Evolutionary conservation across 2,888 invertebrate species (phyloP), one percentile per base, ranked within the genome.

Genomic region (Mesorhabditis belari): DNA sequence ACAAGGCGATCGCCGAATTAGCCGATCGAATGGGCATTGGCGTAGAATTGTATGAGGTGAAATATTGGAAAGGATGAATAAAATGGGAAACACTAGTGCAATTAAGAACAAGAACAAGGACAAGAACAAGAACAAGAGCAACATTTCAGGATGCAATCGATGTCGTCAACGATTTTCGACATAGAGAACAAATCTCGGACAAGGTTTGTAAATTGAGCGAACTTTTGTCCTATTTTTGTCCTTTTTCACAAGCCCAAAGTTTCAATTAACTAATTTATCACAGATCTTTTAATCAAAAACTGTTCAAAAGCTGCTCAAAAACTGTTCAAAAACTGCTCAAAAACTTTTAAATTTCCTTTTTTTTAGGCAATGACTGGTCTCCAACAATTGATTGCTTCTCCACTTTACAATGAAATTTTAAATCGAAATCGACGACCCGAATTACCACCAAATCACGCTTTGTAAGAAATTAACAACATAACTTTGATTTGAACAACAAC

Each of bases 171-270:
- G 49, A 29, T 55, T 23, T 60, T 52, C 51, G 54, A 35, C 19
- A 51, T 21, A 4, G 24, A 35, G 56, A 60, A 60, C 55, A 56
- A 54, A 52, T 59, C 49, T 59, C 67, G 68, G 70, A 67, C 68
- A 26, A 58, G 67, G 28, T 67, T 64, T 29, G 60, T 55, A 55
- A 65, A 66, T 49, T 63, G 63, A n/a, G n/a, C n/a, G n/a, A n/a
- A n/a, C n/a, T n/a, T n/a, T n/a, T n/a, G n/a, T n/a, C n/a, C n/a
- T n/a, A n/a, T n/a, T n/a, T n/a, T n/a, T n/a, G n/a, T n/a, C n/a
- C n/a, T n/a, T n/a, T n/a, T n/a, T n/a, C n/a, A n/a, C n/a, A n/a
- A n/a, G n/a, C n/a, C n/a, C n/a, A n/a, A n/a, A n/a, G n/a, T n/a
- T n/a, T n/a, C n/a, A n/a, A n/a, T n/a, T n/a, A n/a, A n/a, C n/a